Conservation (phyloP, 1,140 invertebrate species). For the Melipona quadrifasciata region DNA sequence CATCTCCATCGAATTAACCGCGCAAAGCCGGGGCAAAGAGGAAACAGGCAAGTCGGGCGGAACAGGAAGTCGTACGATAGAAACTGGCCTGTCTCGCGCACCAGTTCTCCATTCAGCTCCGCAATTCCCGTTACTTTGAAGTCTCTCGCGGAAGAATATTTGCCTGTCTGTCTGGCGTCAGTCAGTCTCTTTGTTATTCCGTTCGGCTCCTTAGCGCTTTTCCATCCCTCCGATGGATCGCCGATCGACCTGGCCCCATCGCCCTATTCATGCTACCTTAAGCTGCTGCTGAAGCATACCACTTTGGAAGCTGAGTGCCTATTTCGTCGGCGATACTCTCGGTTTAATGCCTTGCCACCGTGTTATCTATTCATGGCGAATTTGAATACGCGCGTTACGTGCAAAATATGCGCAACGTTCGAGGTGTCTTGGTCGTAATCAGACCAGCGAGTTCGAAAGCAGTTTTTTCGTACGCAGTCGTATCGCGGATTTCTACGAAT, state of each 20-base stretch:
- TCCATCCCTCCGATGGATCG: neutral
- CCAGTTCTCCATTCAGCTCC: conserved; percentile 8
- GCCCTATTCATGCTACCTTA: neutral
- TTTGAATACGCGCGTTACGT: too few species aligned
- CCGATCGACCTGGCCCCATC: neutral
- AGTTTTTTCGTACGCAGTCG: too few species aligned
- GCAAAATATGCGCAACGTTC: too few species aligned
- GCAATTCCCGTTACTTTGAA: conserved; percentile 40
- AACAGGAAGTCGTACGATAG: conserved; percentile 44
- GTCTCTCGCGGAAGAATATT: conserved; percentile 46
- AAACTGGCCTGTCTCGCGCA: conserved; percentile 37
- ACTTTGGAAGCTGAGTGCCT: too few species aligned
- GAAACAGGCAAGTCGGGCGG: conserved; percentile 5
- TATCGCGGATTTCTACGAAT: too few species aligned
- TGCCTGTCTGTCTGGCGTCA: conserved; percentile 53
- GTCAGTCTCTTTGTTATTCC: conserved; percentile 53
- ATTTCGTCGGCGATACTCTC: too few species aligned
- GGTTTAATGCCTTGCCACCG: too few species aligned
- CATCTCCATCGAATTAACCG: conserved; percentile 33
- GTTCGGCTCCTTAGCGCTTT: conserved; percentile 28
- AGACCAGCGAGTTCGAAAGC: too few species aligned
- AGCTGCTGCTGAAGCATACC: neutral
- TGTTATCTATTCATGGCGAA: too few species aligned
- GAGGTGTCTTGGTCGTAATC: too few species aligned
- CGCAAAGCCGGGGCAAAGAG: neutral